Conservation (phyloP, 2,888 invertebrate species). For the Prenolepis imparis region DNA sequence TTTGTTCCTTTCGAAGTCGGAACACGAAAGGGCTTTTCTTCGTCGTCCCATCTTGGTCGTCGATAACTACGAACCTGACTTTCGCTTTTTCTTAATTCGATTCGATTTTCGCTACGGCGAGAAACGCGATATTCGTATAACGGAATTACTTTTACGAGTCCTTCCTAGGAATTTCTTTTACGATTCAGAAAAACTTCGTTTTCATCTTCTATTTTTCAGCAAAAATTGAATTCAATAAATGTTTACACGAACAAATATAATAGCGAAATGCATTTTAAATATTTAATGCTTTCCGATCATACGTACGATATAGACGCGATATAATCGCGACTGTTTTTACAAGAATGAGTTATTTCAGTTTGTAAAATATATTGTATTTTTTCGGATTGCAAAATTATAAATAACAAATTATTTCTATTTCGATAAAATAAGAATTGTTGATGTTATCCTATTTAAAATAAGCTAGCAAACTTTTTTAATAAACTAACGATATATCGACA, state of each 20-base stretch:
- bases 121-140: conserved; percentile 34
- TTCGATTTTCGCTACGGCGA: conserved; percentile 40
- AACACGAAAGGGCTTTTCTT: conserved; percentile 68
- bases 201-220: conserved; percentile 8
- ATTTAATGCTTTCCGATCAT: neutral
- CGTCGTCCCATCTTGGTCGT: conserved; percentile 18
- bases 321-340: neutral
- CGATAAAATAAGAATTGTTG: neutral
- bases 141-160: conserved; percentile 40
- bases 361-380: neutral
- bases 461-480: conserved; percentile 9
- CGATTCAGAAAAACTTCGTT: conserved; percentile 11
- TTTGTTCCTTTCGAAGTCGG: conserved; percentile 58
- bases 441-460: neutral
- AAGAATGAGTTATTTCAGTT: neutral
- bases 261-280: neutral
- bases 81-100: conserved; percentile 44
- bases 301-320: neutral
- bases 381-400: neutral
- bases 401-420: neutral
- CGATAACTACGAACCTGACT: conserved; percentile 42
- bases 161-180: conserved; percentile 10
- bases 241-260: neutral
- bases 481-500: conserved; percentile 23
- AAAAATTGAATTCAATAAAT: neutral